Evolutionary conservation across 2,888 invertebrate genomes (phyloP), one percentile per base, ranked within the genome.

Genomic region (Meiosimyza decipiens): DNA sequence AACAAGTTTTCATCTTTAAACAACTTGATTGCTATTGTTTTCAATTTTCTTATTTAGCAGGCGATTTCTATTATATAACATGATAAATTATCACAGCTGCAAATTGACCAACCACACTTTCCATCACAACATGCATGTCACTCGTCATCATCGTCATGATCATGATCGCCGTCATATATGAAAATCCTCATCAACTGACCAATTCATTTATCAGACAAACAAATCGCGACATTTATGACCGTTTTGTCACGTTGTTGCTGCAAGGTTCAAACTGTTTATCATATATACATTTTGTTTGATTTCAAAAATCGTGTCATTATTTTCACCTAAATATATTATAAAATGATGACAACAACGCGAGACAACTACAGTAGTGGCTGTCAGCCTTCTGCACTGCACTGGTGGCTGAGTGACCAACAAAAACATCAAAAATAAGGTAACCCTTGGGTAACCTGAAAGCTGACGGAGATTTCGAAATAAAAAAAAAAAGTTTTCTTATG

Each of bases 171-270:
- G 9, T 63, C 47, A 49, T 49, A 49, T 18, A 18, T 50, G 18
- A 63, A 63, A 33, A 64, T 64, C 51, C 13, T 64, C 64, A 64
- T 64, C 64, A 40, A 33, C 67, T 57, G 67, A 55, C 60, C 60
- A 60, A 33, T 60, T 33, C 60, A 69, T 69, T 60, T 69, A 69
- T 69, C 69, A 59, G 49, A 16, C 59, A 60, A 69, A 60, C 22
- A 59, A 59, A 69, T 60, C 60, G 69, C 69, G 69, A 60, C 60
- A 69, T 69, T 69, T 69, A 69, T 60, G 69, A 69, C 60, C 50
- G 69, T 22, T 66, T 66, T 66, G 65, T 66, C 54, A 40, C 33
- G 13, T 33, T 54, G 12, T 33, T 66, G 54, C 55, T 16, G 55
- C 40, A 18, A 63, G 63, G 63, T 16, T 63, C 63, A 63, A 63